A percentile compares a stretch with the other conserved stretches of the same genome.
Evolutionary conservation across 2,888 invertebrate genomes (phyloP).

Genomic region (Ophion ellenae): DNA sequence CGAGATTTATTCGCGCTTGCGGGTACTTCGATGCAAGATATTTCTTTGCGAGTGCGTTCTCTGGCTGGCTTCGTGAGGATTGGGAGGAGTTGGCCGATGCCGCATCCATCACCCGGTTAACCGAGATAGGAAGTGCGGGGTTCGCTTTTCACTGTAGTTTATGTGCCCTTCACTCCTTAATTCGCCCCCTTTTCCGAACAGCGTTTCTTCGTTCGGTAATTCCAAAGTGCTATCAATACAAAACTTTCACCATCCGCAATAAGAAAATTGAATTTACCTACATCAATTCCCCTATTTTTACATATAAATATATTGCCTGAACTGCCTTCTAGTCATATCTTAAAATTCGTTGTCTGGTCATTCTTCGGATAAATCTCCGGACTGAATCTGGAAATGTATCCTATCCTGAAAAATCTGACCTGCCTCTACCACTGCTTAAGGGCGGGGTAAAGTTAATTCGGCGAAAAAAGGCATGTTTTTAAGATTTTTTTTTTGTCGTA

Average conservation of each 20-base stretch:
- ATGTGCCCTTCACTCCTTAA: constrained; percentile 22
- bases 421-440: no score
- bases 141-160: constrained; percentile 25
- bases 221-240: constrained; percentile 44
- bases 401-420: no score
- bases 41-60: constrained; percentile 49
- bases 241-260: constrained; percentile 27
- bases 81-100: constrained; percentile 46
- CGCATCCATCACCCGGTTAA: constrained; percentile 52
- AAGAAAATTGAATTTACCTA: constrained; percentile 31
- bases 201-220: constrained; percentile 24
- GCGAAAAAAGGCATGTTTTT: no score
- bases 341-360: no score
- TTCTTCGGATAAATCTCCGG: no score
- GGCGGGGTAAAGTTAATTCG: no score
- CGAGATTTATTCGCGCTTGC: constrained; percentile 53
- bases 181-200: neutral
- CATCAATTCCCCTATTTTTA: constrained; percentile 4
- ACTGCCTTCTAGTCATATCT: neutral
- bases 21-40: constrained; percentile 48
- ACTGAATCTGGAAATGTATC: no score
- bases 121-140: constrained; percentile 36
- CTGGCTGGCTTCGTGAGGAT: constrained; percentile 37
- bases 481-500: no score
- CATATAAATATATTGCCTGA: neutral